Evolutionary conservation across 2,888 invertebrate genomes (phyloP).

Genomic region (Sicus ferrugineus): DNA sequence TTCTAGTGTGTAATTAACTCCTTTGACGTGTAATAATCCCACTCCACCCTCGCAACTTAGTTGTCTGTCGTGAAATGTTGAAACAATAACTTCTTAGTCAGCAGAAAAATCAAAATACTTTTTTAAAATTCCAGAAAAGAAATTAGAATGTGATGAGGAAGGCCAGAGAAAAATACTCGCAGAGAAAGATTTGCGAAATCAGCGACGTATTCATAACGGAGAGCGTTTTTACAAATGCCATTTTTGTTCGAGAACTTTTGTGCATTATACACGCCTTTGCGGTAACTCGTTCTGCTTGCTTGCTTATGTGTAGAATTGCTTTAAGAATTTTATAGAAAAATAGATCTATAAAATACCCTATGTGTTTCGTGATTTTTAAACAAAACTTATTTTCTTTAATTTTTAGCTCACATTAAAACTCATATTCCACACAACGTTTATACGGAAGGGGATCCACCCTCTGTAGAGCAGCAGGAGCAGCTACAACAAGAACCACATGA

Average conservation of each 20-base stretch:
- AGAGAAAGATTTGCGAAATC: constrained; percentile 53
- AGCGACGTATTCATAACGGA: constrained; percentile 51
- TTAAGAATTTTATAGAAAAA: neutral
- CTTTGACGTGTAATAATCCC: neutral
- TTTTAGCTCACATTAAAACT: constrained; percentile 50
- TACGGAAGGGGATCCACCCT: constrained; percentile 46
- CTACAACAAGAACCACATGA: constrained; percentile 15
- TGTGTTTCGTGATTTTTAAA: neutral
- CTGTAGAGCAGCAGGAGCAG: constrained; percentile 19
- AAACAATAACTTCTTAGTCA: constrained; percentile 25
- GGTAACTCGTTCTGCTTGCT: constrained; percentile 46
- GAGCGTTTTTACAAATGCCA: constrained; percentile 55
- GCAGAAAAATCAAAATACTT: constrained; percentile 15
- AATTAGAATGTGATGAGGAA: constrained; percentile 51
- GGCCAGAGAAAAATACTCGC: constrained; percentile 49
- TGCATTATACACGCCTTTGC: constrained; percentile 50
- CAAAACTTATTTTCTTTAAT: neutral
- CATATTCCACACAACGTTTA: constrained; percentile 52
- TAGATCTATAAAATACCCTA: neutral
- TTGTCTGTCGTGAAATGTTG: neutral
- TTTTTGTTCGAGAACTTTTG: constrained; percentile 50
- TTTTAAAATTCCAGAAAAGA: constrained; percentile 50
- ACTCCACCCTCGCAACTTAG: neutral
- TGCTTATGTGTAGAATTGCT: neutral
- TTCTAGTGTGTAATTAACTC: neutral